A percentile compares a stretch with the other conserved stretches of the same genome.
These are phyloP conservation scores for Keiferia lycopersicella DNA, from an alignment of 2,888 invertebrate species.

Conservation along the genomic window DNA sequence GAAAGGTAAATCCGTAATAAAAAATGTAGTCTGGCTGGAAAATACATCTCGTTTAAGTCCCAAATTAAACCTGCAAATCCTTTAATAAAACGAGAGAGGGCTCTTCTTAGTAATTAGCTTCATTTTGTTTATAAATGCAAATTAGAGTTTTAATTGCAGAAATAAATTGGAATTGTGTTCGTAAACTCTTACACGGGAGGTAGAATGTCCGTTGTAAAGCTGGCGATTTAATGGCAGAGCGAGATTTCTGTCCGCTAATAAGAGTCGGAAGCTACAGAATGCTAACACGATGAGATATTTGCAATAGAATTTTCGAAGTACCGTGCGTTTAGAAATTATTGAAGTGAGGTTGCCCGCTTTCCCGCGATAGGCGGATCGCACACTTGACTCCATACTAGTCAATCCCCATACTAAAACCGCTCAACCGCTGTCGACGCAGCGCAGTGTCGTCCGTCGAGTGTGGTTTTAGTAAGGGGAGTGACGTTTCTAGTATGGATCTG, in stretches of 20 bases:
- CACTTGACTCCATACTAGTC: too few species aligned
- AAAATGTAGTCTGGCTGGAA: background rate
- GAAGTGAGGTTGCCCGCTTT: too few species aligned
- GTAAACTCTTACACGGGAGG: conserved; percentile 6
- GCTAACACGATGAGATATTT: background rate
- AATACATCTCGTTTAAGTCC: background rate
- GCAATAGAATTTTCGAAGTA: too few species aligned
- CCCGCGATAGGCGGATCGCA: too few species aligned
- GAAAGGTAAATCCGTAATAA: background rate
- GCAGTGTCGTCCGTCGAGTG: too few species aligned
- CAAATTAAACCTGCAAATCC: conserved; percentile 25
- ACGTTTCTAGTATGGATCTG: too few species aligned
- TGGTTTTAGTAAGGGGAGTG: too few species aligned
- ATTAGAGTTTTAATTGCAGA: conserved; percentile 36
- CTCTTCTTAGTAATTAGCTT: conserved; percentile 27
- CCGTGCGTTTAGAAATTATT: too few species aligned
- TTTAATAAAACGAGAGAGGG: conserved; percentile 32
- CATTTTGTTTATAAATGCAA: conserved; percentile 35
- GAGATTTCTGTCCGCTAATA: background rate
- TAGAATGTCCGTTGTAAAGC: conserved; percentile 5
- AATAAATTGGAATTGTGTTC: conserved; percentile 30
- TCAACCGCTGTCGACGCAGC: too few species aligned
- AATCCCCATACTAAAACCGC: too few species aligned
- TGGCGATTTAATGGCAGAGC: background rate
- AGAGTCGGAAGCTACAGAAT: background rate